Base-by-base conservation (phyloP, 2,888 invertebrate genomes). In the Scaptomyza reducta region DNA sequence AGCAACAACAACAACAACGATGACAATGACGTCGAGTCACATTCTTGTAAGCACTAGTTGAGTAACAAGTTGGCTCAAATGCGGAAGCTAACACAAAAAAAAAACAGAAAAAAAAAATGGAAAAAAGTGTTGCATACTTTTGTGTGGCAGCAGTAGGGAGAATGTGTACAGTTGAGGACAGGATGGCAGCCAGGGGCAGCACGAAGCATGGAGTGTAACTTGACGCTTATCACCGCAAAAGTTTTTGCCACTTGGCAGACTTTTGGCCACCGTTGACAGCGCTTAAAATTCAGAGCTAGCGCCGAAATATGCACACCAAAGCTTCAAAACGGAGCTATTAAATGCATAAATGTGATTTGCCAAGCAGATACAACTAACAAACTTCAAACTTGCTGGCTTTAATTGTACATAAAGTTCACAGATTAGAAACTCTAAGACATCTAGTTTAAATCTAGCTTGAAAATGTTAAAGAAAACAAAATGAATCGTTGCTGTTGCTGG, bases 201-300 rank as follows among this genome's bases (percentile, higher is more conserved):
- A 51, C 57, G 63, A 41, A 53, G 22, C 40, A 14, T 25, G 14
- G 61, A 27, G 14, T 49, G 58, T 45, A 72, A 65, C 76, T 76
- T 69, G 77, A 84, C 82, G 86, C 82, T 82, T 82, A 82, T 82
- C 82, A 71, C 66, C 77, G 77, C 71, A 78, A 82, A 82, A 82
- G 79, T 82, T 82, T 84, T 70, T 77, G 62, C 74, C 86, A 85
- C 74, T 85, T 73, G 47, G 61, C 67, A 64, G 85, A 68, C 72
- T 73, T 70, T 71, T 68, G 70, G 53, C 62, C 56, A 58, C 47
- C 65, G 77, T 70, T 82, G 86, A 68, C 87, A 80, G 67, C 75
- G 65, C 75, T 64, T 63, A 62, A 85, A 82, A 64, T 80, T 81
- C 72, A 49, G 57, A 63, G 69, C 49, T 74, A 44, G 49, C 44